phyloP scores from a whole-genome alignment of 2,113 vertebrate species.

The Psophia crepitans region DNA sequence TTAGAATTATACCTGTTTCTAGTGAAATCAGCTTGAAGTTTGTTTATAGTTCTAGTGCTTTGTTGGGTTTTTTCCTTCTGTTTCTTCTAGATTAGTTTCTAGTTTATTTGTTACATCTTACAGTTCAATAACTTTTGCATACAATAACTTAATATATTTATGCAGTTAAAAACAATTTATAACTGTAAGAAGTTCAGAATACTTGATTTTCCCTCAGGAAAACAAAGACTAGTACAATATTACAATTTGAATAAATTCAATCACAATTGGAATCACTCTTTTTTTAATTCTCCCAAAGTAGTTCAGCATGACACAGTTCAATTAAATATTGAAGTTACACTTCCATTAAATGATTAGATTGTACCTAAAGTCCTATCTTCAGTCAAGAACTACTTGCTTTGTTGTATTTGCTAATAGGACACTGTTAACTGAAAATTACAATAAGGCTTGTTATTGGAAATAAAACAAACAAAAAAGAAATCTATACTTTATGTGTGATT shows the following conservation, averaged over 20 bases:
- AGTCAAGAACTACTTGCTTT: neutral
- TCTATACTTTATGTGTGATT: neutral
- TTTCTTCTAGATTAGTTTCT: neutral
- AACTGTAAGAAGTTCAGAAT: neutral
- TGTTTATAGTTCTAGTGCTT: neutral
- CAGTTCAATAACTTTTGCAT: neutral
- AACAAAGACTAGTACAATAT: neutral
- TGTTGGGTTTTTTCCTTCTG: neutral
- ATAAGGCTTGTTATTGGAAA: neutral
- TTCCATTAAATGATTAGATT: neutral
- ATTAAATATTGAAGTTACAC: neutral
- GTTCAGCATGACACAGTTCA: neutral
- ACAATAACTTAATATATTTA: neutral
- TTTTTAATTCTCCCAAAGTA: neutral
- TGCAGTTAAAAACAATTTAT: neutral
- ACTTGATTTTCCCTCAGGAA: neutral
- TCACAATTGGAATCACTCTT: neutral
- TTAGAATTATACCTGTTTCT: neutral
- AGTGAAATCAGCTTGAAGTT: neutral
- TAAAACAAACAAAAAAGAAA: neutral
- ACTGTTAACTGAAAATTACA: neutral
- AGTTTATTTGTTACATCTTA: neutral
- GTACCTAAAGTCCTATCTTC: neutral
- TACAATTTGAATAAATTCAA: neutral
- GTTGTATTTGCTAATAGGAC: neutral